Conservation (phyloP, 2,113 vertebrate genomes). For the Penelope pileata region DNA sequence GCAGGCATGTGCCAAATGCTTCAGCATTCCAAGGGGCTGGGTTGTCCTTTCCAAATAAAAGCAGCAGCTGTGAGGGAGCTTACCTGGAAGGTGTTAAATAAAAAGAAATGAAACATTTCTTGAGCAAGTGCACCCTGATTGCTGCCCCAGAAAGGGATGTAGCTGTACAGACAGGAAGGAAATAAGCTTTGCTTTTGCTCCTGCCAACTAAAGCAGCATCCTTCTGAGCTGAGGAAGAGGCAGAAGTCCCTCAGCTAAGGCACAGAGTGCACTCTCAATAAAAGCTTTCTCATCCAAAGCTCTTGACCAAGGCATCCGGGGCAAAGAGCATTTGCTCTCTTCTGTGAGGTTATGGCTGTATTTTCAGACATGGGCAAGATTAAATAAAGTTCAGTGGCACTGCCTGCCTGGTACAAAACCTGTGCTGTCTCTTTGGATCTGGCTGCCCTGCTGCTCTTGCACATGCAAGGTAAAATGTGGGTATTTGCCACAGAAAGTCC, state of each 20-base stretch:
- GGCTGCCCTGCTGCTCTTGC: not conserved
- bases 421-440: not conserved
- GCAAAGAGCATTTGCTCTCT: not conserved
- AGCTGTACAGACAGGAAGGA: not conserved
- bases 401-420: not conserved
- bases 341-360: not conserved
- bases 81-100: not conserved
- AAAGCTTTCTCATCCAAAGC: not conserved
- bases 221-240: not conserved
- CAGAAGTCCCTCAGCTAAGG: not conserved
- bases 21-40: not conserved
- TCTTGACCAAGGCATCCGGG: not conserved
- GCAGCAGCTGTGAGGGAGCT: not conserved
- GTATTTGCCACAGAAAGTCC: not conserved
- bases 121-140: not conserved
- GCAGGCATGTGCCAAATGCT: not conserved
- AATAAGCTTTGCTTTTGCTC: not conserved
- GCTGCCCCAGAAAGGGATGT: accelerated
- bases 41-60: not conserved
- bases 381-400: not conserved
- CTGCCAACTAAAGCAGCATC: not conserved
- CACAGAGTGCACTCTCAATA: not conserved
- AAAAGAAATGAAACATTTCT: not conserved
- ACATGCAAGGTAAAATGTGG: not conserved
- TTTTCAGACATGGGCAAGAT: not conserved